A percentile compares a stretch with the other conserved stretches of the same genome.
phyloP scores from a whole-genome alignment of 2,113 vertebrate species.

The Paratilapia polleni region DNA sequence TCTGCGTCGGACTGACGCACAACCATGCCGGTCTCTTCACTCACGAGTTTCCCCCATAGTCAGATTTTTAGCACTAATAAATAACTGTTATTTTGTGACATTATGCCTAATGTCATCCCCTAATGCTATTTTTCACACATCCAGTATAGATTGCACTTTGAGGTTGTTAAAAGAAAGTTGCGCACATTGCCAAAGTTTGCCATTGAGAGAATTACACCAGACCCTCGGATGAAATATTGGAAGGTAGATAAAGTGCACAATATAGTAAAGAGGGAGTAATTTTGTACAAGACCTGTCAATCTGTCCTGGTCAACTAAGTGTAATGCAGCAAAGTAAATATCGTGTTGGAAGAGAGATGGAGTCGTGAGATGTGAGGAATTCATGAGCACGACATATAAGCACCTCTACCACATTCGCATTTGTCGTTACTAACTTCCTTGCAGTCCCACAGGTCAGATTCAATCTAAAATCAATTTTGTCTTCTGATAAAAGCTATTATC shows the following conservation, averaged over 20 bases:
- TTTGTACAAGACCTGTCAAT: not conserved
- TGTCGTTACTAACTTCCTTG: not conserved
- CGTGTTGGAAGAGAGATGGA: not conserved
- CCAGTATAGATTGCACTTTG: not conserved
- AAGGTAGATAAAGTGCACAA: not conserved
- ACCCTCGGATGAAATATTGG: not conserved
- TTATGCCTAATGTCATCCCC: not conserved
- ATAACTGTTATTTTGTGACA: not conserved
- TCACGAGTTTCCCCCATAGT: not conserved
- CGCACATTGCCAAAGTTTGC: not conserved
- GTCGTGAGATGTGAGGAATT: not conserved
- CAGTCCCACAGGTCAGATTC: constrained; percentile 8
- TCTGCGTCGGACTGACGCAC: not conserved
- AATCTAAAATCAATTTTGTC: constrained; percentile 32
- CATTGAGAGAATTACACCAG: not conserved
- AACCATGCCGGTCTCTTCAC: not conserved
- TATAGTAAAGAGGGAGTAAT: constrained; percentile 1
- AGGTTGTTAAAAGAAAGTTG: not conserved
- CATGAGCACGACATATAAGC: not conserved
- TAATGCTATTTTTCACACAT: not conserved
- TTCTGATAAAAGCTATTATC: constrained; percentile 25
- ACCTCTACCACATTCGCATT: not conserved
- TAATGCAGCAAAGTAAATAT: constrained; percentile 5
- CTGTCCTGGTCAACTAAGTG: not conserved
- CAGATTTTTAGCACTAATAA: not conserved